These are phyloP conservation scores for Rhizoglyphus robini DNA, from an alignment of 1,140 invertebrate species.

Conservation along the genomic window DNA sequence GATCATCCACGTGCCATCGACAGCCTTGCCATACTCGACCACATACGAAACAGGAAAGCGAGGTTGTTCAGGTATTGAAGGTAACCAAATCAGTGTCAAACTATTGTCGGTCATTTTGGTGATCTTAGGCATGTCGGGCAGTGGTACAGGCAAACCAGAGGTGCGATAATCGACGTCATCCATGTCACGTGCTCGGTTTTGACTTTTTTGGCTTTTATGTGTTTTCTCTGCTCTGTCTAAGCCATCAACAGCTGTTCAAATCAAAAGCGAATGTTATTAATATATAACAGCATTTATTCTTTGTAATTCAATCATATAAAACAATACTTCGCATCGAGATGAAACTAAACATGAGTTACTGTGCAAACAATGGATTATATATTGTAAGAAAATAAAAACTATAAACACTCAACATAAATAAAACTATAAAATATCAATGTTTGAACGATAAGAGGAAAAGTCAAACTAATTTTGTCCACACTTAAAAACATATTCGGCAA, in stretches of 20 bases:
- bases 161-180: neutral
- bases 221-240: neutral
- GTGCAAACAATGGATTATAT: no score
- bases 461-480: neutral
- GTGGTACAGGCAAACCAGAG: slow-evolving; percentile 54
- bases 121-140: slow-evolving; percentile 73
- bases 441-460: no score
- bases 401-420: no score
- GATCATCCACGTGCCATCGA: slow-evolving; percentile 74
- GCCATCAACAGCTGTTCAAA: neutral
- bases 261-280: neutral
- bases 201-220: slow-evolving; percentile 7
- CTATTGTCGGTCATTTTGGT: slow-evolving; percentile 69
- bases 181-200: neutral
- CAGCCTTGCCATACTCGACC: slow-evolving; percentile 79
- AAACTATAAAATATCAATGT: no score
- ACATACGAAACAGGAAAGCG: slow-evolving; percentile 76
- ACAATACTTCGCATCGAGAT: no score
- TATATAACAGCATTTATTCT: no score
- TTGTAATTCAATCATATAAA: no score
- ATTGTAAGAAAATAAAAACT: no score
- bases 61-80: slow-evolving; percentile 63
- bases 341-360: no score
- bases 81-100: slow-evolving; percentile 75
- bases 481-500: slow-evolving; percentile 8